Conservation (phyloP, 1,140 invertebrate species). For the Gonatopus flavifemur region DNA sequence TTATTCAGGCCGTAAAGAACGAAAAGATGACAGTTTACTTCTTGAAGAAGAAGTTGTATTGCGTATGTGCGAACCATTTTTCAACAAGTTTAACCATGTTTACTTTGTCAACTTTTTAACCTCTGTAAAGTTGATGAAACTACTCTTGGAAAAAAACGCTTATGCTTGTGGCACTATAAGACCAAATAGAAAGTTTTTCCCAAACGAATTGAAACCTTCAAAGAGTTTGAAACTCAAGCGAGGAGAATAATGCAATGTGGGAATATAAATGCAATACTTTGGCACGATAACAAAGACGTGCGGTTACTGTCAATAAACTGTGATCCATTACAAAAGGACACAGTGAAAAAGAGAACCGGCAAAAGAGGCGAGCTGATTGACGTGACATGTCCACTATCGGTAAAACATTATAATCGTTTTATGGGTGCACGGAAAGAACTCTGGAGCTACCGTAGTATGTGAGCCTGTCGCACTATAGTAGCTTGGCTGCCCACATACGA, state of each 20-base stretch:
- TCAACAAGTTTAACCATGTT: constrained; percentile 5
- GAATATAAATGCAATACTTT: constrained; percentile 9
- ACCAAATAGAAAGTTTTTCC: constrained; percentile 7
- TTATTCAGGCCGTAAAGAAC: constrained; percentile 13
- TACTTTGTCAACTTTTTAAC: constrained; percentile 13
- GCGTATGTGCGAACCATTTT: constrained; percentile 5
- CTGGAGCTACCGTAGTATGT: too few species aligned
- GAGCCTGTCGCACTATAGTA: too few species aligned
- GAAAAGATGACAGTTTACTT: constrained; percentile 1
- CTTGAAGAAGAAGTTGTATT: constrained; percentile 16
- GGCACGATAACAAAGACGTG: constrained; percentile 13
- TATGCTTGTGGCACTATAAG: constrained; percentile 12
- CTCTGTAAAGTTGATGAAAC: constrained; percentile 7
- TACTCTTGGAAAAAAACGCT: constrained; percentile 7
- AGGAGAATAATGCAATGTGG: constrained; percentile 4
- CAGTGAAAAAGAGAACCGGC: neutral
- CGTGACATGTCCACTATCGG: neutral
- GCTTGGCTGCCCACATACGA: too few species aligned
- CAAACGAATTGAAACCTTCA: constrained; percentile 5
- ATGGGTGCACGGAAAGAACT: too few species aligned
- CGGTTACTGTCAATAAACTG: constrained; percentile 11
- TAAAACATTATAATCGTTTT: constrained; percentile 8
- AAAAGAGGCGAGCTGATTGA: neutral
- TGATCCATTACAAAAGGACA: constrained; percentile 1
- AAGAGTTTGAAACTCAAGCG: constrained; percentile 6